Evolutionary conservation across 2,888 invertebrate species (phyloP).

Genomic region (Flexamia atlantica): DNA sequence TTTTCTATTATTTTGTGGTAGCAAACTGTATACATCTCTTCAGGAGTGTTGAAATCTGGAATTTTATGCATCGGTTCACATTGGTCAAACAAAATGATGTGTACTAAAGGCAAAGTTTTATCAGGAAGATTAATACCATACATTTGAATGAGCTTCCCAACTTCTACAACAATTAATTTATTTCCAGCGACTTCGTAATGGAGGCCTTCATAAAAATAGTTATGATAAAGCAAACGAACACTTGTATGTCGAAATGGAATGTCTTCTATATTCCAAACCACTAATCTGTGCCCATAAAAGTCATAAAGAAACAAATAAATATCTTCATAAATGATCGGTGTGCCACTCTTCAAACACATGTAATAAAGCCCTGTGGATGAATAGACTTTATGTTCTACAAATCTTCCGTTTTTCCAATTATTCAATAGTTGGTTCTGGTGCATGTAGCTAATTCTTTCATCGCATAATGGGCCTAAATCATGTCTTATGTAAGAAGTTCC

Average conservation of each 20-base stretch:
- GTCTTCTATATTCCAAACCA: conserved; percentile 46
- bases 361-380: conserved; percentile 41
- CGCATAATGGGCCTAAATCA: conserved; percentile 16
- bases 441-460: conserved; percentile 12
- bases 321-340: conserved; percentile 32
- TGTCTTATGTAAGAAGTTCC: conserved; percentile 19
- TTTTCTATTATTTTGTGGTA: conserved; percentile 44
- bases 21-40: conserved; percentile 43
- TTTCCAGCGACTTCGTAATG: conserved; percentile 40
- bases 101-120: conserved; percentile 14
- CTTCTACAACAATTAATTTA: conserved; percentile 34
- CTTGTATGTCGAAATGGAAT: conserved; percentile 34
- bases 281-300: conserved; percentile 41
- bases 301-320: conserved; percentile 45
- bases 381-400: conserved; percentile 41
- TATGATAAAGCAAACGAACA: conserved; percentile 41
- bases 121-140: conserved; percentile 46
- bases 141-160: conserved; percentile 48
- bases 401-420: conserved; percentile 49
- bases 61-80: conserved; percentile 18
- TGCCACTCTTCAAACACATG: conserved; percentile 42
- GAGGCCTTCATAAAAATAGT: conserved; percentile 46
- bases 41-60: conserved; percentile 44
- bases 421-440: conserved; percentile 40
- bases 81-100: conserved; percentile 40